Evolutionary conservation across 2,888 invertebrate species (phyloP), one percentile per base, ranked within the genome.

Genomic region (Rhagonycha fulva): DNA sequence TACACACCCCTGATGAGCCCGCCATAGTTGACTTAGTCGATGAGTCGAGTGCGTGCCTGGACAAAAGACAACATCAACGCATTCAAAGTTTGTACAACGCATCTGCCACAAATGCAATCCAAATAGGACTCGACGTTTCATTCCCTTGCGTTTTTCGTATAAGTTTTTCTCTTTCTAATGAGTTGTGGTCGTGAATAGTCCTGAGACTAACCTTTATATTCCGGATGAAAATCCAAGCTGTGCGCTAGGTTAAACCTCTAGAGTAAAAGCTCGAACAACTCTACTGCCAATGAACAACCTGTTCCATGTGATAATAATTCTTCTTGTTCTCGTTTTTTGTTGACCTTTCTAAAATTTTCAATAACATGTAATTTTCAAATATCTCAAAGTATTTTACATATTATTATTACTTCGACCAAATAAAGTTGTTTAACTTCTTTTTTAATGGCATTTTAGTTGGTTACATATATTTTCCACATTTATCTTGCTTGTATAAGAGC

Each of bases 11-110:
- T 86, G 85, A 85, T 85, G 85, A 84, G 83, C 82, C 82, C 82
- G 83, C 79, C 83, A 81, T 82, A 86, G 85, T 86, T 86, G 86
- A 85, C 86, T 85, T 83, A 84, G 84, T 84, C 84, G 85, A 86
- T 85, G 86, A 86, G 84, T 85, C 82, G 83, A 84, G 85, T 86
- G 85, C 85, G 85, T 86, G 86, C 84, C 82, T 75, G 82, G 83
- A 86, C 85, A 86, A 86, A 86, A 86, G 86, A 82, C 84, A 85
- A 85, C 85, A 85, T 85, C 81, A 83, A 83, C 79, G 76, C 80
- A 78, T 74, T 70, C 71, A 74, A 74, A 77, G 78, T 79, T 80
- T 78, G 74, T 80, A 76, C 72, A 79, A 79, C 76, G 76, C 78
- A 79, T 80, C 80, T 79, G 75, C 63, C 72, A 71, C 76, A 63